phyloP scores from a whole-genome alignment of 1,140 invertebrate species.

The Halictus rubicundus region DNA sequence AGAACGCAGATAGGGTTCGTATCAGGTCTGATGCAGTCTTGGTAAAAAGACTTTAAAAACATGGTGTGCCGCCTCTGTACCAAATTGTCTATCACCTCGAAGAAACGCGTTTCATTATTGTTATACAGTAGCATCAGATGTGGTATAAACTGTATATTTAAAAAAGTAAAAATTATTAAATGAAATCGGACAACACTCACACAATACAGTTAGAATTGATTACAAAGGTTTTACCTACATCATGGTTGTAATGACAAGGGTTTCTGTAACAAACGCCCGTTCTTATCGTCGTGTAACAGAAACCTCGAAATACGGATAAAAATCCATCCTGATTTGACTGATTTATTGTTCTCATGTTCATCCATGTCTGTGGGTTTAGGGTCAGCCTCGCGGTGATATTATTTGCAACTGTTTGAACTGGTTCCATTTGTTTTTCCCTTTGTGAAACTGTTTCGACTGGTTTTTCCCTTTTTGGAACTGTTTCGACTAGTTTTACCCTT shows the following conservation, averaged over 20 bases:
- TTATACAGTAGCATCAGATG: background rate
- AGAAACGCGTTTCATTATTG: background rate
- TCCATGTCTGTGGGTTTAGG: background rate
- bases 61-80: background rate
- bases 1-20: background rate
- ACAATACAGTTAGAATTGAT: background rate
- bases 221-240: conserved; percentile 43
- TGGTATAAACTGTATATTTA: background rate
- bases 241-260: background rate
- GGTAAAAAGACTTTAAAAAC: conserved; percentile 10
- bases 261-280: background rate
- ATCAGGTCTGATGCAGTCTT: background rate
- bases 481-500: no score
- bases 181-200: background rate
- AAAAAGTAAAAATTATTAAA: conserved; percentile 8
- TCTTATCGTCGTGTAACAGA: background rate
- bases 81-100: background rate
- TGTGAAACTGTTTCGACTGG: no score
- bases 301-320: background rate
- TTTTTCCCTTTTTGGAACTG: no score
- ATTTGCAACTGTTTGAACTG: no score
- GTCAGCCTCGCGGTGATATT: no score
- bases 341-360: no score
- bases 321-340: background rate
- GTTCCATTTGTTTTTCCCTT: no score